Evolutionary conservation across 2,797 vertebrate genomes (phyloP), one percentile per base, ranked within the genome.

Genomic region (Lycodopsis pacificus): DNA sequence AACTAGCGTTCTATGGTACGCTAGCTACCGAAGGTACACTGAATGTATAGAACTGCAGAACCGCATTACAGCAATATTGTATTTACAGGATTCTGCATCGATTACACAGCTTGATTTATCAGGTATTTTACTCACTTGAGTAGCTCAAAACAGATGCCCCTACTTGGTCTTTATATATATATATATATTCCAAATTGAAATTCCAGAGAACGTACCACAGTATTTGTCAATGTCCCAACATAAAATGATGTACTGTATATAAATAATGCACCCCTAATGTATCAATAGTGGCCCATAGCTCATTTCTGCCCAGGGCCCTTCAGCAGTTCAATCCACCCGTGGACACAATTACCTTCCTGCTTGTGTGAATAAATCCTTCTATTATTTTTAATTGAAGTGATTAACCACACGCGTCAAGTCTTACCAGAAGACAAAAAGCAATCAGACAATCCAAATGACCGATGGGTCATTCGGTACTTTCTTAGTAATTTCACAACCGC

Each of bases 401-500:
- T 90, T 81, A 84, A 83, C 38, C 59, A 71, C 64, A 76, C 44
- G 57, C 74, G 63, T 80, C 66, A 74, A 36, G 59, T 64, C 51
- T 71, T 58, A 72, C 71, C 61, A n/a, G 38, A 70, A 54, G 65
- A 77, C 46, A 76, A 78, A 79, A 81, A 72, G 73, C 81, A 88
- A 76, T 83, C 61, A 65, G 19, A 68, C 53, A 10, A 54, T 79
- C 61, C 63, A 63, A 83, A 87, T 77, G 82, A 71, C 66, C 22
- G 42, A 73, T 65, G 49, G 54, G 20, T 74, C 63, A 53, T 42
- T 67, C 27, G 9, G 34, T 48, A 57, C 70, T 83, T 86, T 71
- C 69, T 62, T 81, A 76, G 79, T 86, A 46, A 84, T 89, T 90
- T 72, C 72, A 76, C n/a, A 59, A 70, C 73, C 57, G 76, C 76